Evolutionary conservation across 2,888 invertebrate genomes (phyloP), one percentile per base, ranked within the genome.

Genomic region (Caenorhabditis zanzibari): DNA sequence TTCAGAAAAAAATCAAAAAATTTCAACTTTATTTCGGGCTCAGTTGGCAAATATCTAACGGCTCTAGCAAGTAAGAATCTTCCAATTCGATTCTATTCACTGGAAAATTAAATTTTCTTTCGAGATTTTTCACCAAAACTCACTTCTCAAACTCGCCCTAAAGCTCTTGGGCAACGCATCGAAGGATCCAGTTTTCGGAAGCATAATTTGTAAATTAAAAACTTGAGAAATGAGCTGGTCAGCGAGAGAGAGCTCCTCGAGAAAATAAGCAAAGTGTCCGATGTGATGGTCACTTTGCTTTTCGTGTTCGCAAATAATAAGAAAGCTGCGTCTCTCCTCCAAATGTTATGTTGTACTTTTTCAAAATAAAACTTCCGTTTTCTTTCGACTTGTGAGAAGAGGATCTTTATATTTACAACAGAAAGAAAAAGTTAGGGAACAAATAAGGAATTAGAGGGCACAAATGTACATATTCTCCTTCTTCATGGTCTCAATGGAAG

Each of bases 281-380:
- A 16, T 41, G 16, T n/a, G 32, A n/a, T 63, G 75, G 75, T 66
- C 75, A 75, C 75, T 75, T 68, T 76, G 76, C 76, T 76, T 76
- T 76, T 76, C 76, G 76, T 76, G 76, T 76, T 59, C 76, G 76
- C 76, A 76, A 76, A 76, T 38, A 76, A 38, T 19, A 32, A 68
- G 54, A 22, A 19, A 14, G 2, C 74, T 74, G 73, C 63, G 64
- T 74, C 64, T 74, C 54, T 38, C 14, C 9, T 28, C 41, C 52
- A 10, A n/a, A 9, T 32, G n/a, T 26, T n/a, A 14, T 49, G 26
- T 49, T 35, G 35, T 49, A 52, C 52, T 59, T 35, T 16, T n/a
- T 63, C 64, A 38, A 54, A 63, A 64, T 41, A 54, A 56, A 54
- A 74, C 74, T 74, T 74, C 74, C 74, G 74, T 74, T 64, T n/a